Conservation (phyloP, 2,797 vertebrate species). For the Heterohyrax brucei region DNA sequence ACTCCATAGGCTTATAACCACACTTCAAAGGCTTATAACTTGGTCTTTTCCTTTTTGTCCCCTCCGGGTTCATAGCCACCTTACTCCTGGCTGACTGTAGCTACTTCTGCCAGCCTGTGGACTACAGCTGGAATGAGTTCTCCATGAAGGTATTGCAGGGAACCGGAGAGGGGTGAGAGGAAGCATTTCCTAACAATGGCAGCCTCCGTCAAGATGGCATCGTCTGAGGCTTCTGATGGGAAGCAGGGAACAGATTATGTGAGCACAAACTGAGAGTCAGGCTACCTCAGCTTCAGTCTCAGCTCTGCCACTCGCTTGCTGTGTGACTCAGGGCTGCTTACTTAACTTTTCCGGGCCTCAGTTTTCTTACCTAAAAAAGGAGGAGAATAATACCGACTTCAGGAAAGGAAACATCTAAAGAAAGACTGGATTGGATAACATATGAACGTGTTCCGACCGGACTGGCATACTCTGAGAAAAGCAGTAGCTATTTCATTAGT, state of each 20-base stretch:
- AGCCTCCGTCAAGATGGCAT: rapidly evolving
- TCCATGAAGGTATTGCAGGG: conserved; percentile 87
- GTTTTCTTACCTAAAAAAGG: neutral
- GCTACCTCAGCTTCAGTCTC: neutral
- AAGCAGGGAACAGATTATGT: rapidly evolving
- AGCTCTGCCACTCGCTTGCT: neutral
- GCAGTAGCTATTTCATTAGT: neutral
- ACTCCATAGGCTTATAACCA: too few relatives aligned
- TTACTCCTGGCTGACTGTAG: conserved; percentile 91
- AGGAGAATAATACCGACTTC: neutral
- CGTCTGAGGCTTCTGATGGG: neutral
- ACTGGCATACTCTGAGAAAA: neutral
- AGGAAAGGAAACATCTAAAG: conserved; percentile 9
- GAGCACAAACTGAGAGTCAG: neutral
- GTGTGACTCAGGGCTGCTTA: neutral
- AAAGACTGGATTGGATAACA: neutral
- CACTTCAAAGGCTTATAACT: neutral
- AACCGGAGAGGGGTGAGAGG: too few relatives aligned
- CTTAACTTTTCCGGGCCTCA: neutral
- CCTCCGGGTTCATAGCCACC: conserved; percentile 90
- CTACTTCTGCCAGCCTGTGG: conserved; percentile 91
- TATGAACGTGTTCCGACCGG: neutral
- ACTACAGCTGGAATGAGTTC: conserved; percentile 88
- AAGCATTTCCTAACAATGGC: neutral
- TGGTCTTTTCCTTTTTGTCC: conserved; percentile 2